phyloP scores from a whole-genome alignment of 2,888 invertebrate genomes.

The Zonitis immaculata region DNA sequence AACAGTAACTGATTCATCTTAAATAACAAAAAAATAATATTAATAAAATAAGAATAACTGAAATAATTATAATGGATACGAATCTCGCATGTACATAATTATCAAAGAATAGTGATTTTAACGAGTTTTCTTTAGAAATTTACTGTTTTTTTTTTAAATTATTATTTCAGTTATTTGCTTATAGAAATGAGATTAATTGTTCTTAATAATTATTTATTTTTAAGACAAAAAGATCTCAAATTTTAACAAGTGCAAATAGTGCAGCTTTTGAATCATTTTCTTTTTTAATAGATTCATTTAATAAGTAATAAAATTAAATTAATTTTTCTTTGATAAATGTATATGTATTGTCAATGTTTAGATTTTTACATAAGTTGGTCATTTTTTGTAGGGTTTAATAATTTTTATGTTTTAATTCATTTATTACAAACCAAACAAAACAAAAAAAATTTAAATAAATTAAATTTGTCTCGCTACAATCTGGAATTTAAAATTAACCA shows the following conservation, averaged over 20 bases:
- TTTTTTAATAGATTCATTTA: too few relatives aligned
- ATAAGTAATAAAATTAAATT: too few relatives aligned
- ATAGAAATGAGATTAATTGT: slow-evolving; percentile 15
- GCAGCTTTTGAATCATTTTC: too few relatives aligned
- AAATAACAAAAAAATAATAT: slow-evolving; percentile 7
- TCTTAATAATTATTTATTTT: slow-evolving; percentile 5
- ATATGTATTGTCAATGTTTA: slow-evolving; percentile 3
- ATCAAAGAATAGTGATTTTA: slow-evolving; percentile 8
- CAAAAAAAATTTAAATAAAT: too few relatives aligned
- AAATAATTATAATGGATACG: not conserved
- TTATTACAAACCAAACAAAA: slow-evolving; percentile 15
- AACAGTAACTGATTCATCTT: slow-evolving; percentile 14
- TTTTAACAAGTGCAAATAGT: slow-evolving; percentile 5
- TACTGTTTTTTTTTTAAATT: not conserved
- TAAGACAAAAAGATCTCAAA: slow-evolving; percentile 8
- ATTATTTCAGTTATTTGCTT: slow-evolving; percentile 4
- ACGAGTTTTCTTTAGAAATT: slow-evolving; percentile 4
- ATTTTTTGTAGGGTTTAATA: not conserved
- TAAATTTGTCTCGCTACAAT: slow-evolving; percentile 37
- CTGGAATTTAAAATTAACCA: slow-evolving; percentile 21
- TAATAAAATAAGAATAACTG: not conserved
- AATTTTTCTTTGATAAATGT: not conserved
- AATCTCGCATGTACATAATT: slow-evolving; percentile 23
- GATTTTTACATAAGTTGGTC: slow-evolving; percentile 1
- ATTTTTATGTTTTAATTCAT: slow-evolving; percentile 6